Evolutionary conservation across 2,888 invertebrate genomes (phyloP).

Genomic region (Diaphora mendica): DNA sequence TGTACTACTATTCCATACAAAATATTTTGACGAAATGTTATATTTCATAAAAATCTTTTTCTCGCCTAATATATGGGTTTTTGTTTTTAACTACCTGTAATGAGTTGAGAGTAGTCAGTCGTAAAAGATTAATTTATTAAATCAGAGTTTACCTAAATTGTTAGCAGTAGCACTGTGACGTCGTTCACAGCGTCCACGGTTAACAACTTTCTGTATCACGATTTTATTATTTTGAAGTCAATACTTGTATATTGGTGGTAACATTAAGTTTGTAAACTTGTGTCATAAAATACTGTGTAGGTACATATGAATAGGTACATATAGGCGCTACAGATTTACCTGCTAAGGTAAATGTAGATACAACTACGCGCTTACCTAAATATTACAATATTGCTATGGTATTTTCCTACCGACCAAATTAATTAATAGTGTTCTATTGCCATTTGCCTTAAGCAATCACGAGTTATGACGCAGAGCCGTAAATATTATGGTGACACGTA

Average conservation of each 20-base stretch:
- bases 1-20: not conserved
- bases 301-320: not conserved
- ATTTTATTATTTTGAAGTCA: not conserved
- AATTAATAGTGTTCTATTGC: constrained; percentile 42
- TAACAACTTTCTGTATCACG: not conserved
- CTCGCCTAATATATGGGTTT: not conserved
- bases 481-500: constrained; percentile 22
- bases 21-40: not conserved
- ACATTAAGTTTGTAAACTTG: not conserved
- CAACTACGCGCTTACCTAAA: not conserved
- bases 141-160: not conserved
- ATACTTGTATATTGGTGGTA: not conserved
- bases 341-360: not conserved
- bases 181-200: not conserved
- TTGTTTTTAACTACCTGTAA: not conserved
- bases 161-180: not conserved
- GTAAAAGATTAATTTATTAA: not conserved
- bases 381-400: constrained; percentile 18
- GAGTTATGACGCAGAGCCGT: constrained; percentile 34
- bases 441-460: constrained; percentile 47
- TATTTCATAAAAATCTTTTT: not conserved
- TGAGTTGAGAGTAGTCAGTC: not conserved
- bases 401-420: constrained; percentile 41
- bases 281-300: not conserved
- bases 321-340: not conserved